Evolutionary conservation across 2,113 vertebrate species (phyloP).

Genomic region (Garra rufa): DNA sequence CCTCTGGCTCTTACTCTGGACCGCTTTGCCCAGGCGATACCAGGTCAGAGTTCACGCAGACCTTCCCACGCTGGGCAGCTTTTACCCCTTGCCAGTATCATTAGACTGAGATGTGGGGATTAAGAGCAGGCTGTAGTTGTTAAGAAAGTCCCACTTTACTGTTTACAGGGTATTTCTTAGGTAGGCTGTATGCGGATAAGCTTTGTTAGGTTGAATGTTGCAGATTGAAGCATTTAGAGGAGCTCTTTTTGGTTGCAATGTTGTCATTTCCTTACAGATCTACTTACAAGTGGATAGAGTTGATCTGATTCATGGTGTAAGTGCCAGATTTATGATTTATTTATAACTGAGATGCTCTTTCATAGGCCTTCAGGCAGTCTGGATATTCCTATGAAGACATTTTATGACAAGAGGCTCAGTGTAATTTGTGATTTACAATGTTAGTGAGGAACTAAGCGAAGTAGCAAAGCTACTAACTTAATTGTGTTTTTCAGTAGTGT

Average conservation of each 20-base stretch:
- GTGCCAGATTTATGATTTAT: not conserved
- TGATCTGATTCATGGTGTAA: not conserved
- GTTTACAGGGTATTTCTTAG: slow-evolving; percentile 27
- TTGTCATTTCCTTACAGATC: not conserved
- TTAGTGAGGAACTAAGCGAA: not conserved
- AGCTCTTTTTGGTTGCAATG: slow-evolving; percentile 53
- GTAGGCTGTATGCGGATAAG: slow-evolving; percentile 22
- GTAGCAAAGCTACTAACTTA: not conserved
- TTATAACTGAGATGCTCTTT: not conserved
- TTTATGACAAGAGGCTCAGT: not conserved
- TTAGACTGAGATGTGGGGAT: slow-evolving; percentile 68
- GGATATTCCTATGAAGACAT: not conserved
- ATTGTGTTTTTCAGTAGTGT: not conserved
- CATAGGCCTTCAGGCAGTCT: not conserved
- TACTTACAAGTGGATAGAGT: not conserved
- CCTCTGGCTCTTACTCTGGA: slow-evolving; percentile 46
- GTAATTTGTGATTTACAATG: not conserved
- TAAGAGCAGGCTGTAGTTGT: slow-evolving; percentile 66
- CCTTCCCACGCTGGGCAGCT: slow-evolving; percentile 72
- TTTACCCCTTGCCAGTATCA: slow-evolving; percentile 74
- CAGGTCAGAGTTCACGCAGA: slow-evolving; percentile 69
- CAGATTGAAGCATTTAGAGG: slow-evolving; percentile 61
- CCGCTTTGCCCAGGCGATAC: slow-evolving; percentile 51
- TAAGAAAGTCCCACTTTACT: slow-evolving; percentile 60
- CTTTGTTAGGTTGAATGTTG: slow-evolving; percentile 22